Conservation (phyloP, 1,140 invertebrate genomes). For the Anagrus nilaparvatae region DNA sequence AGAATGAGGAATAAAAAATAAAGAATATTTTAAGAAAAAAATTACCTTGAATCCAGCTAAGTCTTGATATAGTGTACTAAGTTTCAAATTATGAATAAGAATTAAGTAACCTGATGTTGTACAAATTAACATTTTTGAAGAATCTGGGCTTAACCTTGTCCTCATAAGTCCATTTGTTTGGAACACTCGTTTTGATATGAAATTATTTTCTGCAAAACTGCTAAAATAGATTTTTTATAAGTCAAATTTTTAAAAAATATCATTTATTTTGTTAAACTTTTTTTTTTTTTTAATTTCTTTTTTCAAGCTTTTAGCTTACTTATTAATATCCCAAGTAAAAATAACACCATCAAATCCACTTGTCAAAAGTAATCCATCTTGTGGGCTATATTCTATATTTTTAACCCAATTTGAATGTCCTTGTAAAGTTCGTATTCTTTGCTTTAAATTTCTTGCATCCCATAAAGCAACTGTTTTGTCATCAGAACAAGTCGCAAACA, state of each 20-base stretch:
- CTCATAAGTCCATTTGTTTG: slow-evolving; percentile 77
- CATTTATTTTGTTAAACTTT: neutral
- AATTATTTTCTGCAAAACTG: slow-evolving; percentile 63
- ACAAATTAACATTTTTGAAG: slow-evolving; percentile 79
- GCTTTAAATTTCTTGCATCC: slow-evolving; percentile 79
- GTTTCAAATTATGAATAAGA: slow-evolving; percentile 78
- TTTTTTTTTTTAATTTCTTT: neutral
- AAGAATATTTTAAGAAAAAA: no score
- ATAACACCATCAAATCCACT: slow-evolving; percentile 90
- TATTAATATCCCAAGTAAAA: slow-evolving; percentile 91
- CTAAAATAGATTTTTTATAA: slow-evolving; percentile 12
- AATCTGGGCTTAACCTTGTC: slow-evolving; percentile 74
- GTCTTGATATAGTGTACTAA: slow-evolving; percentile 68
- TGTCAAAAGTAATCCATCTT: slow-evolving; percentile 74
- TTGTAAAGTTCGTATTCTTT: slow-evolving; percentile 61
- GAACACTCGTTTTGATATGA: slow-evolving; percentile 73
- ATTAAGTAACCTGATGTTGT: slow-evolving; percentile 84
- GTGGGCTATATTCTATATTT: slow-evolving; percentile 88
- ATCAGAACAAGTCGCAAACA: slow-evolving; percentile 89
- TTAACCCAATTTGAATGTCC: slow-evolving; percentile 95
- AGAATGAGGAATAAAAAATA: no score
- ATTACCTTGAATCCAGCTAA: slow-evolving; percentile 74
- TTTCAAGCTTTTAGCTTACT: slow-evolving; percentile 35
- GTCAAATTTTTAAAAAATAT: neutral
- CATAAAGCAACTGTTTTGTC: slow-evolving; percentile 85